Percentiles rank a stretch among this genome's conserved stretches.
These are phyloP conservation scores for Notechis scutatus DNA, from an alignment of 2,113 vertebrate genomes.

Conservation along the genomic window DNA sequence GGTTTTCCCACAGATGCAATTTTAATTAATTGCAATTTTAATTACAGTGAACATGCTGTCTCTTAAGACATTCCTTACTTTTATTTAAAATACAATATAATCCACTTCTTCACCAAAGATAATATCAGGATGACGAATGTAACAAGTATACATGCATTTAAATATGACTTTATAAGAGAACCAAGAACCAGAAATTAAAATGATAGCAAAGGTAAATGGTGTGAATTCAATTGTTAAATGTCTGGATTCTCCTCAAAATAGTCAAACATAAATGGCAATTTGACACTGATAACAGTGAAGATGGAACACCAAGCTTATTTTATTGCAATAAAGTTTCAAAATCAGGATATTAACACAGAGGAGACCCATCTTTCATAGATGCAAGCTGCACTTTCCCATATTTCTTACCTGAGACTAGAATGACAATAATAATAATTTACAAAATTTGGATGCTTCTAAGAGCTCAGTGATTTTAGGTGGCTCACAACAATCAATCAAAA, in stretches of 20 bases:
- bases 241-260: no score
- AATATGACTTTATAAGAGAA: background rate
- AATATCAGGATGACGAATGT: background rate
- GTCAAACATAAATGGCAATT: background rate
- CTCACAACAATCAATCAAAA: background rate
- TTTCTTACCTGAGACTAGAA: background rate
- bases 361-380: background rate
- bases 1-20: background rate
- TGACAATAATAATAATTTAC: background rate
- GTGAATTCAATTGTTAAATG: background rate
- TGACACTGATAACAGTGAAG: background rate
- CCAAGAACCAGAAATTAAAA: background rate
- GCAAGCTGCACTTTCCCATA: background rate
- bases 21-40: conserved; percentile 12
- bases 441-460: background rate
- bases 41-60: background rate
- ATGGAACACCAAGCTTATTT: background rate
- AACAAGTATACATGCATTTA: background rate
- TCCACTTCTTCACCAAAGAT: background rate
- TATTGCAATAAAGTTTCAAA: background rate
- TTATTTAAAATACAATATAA: background rate
- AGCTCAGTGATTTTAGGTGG: background rate
- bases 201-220: background rate
- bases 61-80: background rate
- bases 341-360: background rate